Percentiles rank a stretch among this genome's conserved stretches.
Evolutionary conservation across 2,797 vertebrate species (phyloP).

Genomic region (Simalia tracyae): DNA sequence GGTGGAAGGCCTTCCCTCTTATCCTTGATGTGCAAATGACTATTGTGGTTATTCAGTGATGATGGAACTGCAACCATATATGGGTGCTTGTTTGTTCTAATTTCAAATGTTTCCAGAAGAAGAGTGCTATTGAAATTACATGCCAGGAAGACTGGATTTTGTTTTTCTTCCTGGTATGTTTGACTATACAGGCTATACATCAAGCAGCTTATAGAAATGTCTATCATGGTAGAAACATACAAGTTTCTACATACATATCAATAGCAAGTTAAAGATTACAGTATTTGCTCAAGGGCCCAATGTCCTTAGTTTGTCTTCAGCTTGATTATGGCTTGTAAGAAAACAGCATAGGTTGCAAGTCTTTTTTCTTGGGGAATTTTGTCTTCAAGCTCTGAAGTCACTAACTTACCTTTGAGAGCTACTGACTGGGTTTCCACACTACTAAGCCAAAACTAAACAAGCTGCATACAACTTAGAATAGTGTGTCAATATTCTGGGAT

Average conservation of each 20-base stretch:
- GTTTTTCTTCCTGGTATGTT: not conserved
- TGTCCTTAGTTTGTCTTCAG: not conserved
- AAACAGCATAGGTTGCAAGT: not conserved
- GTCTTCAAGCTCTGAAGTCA: no score
- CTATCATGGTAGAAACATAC: not conserved
- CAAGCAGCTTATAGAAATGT: not conserved
- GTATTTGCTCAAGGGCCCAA: not conserved
- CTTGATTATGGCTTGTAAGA: not conserved
- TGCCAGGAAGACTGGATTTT: not conserved
- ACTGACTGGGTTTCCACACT: no score
- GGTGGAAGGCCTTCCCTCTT: not conserved
- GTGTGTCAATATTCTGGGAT: not conserved
- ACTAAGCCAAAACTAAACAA: no score
- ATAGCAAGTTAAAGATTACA: not conserved
- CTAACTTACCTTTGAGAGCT: no score
- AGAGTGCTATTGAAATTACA: not conserved
- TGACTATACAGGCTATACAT: not conserved
- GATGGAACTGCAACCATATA: not conserved
- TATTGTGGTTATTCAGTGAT: not conserved
- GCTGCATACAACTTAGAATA: no score
- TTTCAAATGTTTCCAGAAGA: not conserved
- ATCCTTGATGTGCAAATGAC: not conserved
- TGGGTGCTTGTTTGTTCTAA: not conserved
- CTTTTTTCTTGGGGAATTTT: not conserved
- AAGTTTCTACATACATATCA: no score